phyloP scores from a whole-genome alignment of 2,888 invertebrate species.

The Melangyna quadrimaculata region DNA sequence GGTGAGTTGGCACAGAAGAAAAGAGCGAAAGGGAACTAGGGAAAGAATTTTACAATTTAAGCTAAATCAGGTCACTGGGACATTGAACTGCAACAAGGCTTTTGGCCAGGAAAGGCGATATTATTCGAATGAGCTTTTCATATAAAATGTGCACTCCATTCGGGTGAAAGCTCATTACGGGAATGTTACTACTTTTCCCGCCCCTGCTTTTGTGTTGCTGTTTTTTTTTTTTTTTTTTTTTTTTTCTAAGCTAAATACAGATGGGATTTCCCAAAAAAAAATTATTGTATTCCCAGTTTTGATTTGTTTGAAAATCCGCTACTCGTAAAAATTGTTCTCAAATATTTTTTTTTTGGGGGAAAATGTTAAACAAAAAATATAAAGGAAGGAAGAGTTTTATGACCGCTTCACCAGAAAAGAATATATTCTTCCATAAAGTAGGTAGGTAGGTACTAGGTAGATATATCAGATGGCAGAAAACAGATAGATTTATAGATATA shows the following conservation, averaged over 20 bases:
- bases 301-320: conserved; percentile 15
- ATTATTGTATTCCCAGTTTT: conserved; percentile 12
- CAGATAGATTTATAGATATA: not conserved
- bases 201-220: not conserved
- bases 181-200: not conserved
- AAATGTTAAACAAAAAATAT: not conserved
- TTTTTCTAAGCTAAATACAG: not conserved
- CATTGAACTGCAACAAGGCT: conserved; percentile 61
- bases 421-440: not conserved
- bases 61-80: conserved; percentile 57
- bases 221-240: not conserved
- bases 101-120: conserved; percentile 31
- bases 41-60: conserved; percentile 39
- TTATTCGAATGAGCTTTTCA: conserved; percentile 58
- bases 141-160: conserved; percentile 38
- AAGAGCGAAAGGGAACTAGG: not conserved
- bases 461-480: not conserved
- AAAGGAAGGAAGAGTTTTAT: conserved; percentile 6
- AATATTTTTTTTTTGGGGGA: not conserved
- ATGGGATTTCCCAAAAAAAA: conserved; percentile 12
- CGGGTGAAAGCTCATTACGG: conserved; percentile 52
- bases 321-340: conserved; percentile 23
- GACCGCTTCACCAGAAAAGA: not conserved
- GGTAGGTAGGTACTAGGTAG: not conserved
- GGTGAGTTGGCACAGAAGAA: not conserved